These are phyloP conservation scores for Ptilonorhynchus violaceus DNA, from an alignment of 2,113 vertebrate genomes.

Conservation along the genomic window DNA sequence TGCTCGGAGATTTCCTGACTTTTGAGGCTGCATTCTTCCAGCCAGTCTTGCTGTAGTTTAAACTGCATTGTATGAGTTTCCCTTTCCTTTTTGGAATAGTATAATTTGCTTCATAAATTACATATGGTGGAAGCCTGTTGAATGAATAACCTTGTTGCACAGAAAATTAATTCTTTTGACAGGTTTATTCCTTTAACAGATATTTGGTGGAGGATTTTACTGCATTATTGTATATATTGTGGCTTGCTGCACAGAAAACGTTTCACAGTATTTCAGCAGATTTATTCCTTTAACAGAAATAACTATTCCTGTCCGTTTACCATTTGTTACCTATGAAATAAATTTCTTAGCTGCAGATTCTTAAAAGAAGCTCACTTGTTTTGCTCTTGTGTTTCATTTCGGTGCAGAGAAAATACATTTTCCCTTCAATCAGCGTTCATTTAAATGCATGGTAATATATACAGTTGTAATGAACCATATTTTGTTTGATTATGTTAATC, in stretches of 20 bases:
- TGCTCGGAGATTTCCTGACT: slow-evolving; percentile 68
- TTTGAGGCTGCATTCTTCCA: slow-evolving; percentile 68
- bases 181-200: slow-evolving; percentile 75
- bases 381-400: slow-evolving; percentile 36
- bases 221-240: slow-evolving; percentile 75
- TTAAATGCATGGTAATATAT: slow-evolving; percentile 71
- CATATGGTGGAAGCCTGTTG: slow-evolving; percentile 75
- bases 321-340: slow-evolving; percentile 45
- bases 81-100: slow-evolving; percentile 68
- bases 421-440: slow-evolving; percentile 53
- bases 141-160: slow-evolving; percentile 78
- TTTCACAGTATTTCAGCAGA: slow-evolving; percentile 47
- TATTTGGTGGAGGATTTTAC: slow-evolving; percentile 73
- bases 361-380: slow-evolving; percentile 28
- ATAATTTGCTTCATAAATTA: slow-evolving; percentile 79
- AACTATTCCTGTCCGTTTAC: slow-evolving; percentile 37
- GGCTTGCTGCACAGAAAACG: slow-evolving; percentile 68
- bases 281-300: slow-evolving; percentile 59
- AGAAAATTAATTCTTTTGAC: slow-evolving; percentile 82
- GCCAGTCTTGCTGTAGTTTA: slow-evolving; percentile 64
- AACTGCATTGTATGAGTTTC: slow-evolving; percentile 69
- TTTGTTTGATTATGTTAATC: slow-evolving; percentile 74
- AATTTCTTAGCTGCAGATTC: slow-evolving; percentile 41
- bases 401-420: slow-evolving; percentile 39
- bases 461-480: slow-evolving; percentile 68